Base-by-base conservation (phyloP, 2,888 invertebrate species). In the Bimastos eiseni region DNA sequence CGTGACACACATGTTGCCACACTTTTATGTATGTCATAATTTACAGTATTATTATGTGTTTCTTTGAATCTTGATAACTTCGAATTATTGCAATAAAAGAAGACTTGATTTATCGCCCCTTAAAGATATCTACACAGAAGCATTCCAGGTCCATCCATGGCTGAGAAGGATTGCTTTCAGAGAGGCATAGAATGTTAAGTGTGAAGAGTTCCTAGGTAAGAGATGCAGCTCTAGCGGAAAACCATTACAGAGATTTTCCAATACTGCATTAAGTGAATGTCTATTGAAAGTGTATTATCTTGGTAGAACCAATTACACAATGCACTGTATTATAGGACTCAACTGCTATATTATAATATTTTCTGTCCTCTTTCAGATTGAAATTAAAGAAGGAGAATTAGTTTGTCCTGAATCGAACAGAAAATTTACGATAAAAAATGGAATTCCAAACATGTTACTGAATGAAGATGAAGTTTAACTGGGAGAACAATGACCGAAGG, bases 401-500 rank as follows among this genome's bases (percentile, higher is more conserved):
- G 96, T 97, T 91, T 99, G 99, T 95, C 99, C 99, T 0, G 99
- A 99, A 96, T 98, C 98, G 13, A 98, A 98, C 19, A 96, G 99
- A 94, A 97, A 97, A 94, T 99, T 99, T 95, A 98, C 98, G 11
- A 98, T 99, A 91, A 97, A 96, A 89, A 97, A 98, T 95, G 99
- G 99, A 90, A 99, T 99, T 93, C 99, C 99, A 70, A 99, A 99
- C 95, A 99, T 99, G 99, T 96, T 99, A 92, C 96, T 98, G 91
- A 98, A 98, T 94, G 99, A 99, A 96, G 98, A 98, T 94, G 99
- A 99, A 97, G 97, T 98, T 24, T 93, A 86, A 91, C 88, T 89
- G 37, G 38, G 33, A 84, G 70, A n/a, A n/a, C 11, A 70, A 30
- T 70, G 70, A 70, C 70, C n/a, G 70, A 70, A 70, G 70, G n/a